phyloP scores from a whole-genome alignment of 2,113 vertebrate species.

The Cynopterus brachyotis region DNA sequence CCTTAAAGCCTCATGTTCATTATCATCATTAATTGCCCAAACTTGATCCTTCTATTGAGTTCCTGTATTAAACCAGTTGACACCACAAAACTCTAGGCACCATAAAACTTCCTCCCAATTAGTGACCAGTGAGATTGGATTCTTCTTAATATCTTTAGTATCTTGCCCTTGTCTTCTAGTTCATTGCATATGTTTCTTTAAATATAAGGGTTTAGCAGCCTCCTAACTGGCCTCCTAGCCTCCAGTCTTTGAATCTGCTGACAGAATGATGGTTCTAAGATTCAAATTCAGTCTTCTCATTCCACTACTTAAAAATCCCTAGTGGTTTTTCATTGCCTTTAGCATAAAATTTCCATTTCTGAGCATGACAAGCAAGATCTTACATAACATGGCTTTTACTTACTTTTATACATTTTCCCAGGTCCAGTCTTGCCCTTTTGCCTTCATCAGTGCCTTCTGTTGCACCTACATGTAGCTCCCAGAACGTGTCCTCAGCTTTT shows the following conservation, averaged over 20 bases:
- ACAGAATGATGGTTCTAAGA: background rate
- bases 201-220: background rate
- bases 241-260: background rate
- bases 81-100: background rate
- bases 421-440: background rate
- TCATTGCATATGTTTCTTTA: background rate
- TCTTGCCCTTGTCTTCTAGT: background rate
- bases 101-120: background rate
- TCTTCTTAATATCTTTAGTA: background rate
- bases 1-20: background rate
- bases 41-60: background rate
- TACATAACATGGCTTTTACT: background rate
- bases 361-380: background rate
- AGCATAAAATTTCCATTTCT: constrained; percentile 24
- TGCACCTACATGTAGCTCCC: background rate
- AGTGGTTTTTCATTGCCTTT: background rate
- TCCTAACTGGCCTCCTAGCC: background rate
- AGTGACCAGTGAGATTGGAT: background rate
- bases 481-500: background rate
- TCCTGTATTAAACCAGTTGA: background rate
- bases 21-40: background rate
- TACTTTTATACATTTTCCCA: background rate
- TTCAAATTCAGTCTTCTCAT: background rate
- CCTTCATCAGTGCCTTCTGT: background rate
- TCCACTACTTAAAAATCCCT: background rate